Evolutionary conservation across 2,797 vertebrate genomes (phyloP), one percentile per base, ranked within the genome.

Genomic region (Diplodus puntazzo): DNA sequence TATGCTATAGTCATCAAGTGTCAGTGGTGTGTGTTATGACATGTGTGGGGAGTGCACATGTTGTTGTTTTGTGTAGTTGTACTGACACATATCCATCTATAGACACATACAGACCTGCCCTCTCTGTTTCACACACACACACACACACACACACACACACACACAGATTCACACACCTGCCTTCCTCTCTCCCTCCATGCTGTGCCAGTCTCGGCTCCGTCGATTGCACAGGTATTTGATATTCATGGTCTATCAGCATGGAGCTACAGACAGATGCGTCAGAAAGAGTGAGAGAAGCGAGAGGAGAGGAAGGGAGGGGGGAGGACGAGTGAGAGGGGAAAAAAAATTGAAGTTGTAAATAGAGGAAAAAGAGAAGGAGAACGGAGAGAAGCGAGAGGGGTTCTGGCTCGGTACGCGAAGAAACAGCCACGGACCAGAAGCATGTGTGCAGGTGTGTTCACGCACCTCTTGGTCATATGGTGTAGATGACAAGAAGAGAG

Each of bases 221-320:
- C 67, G 54, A 75, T 81, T 79, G 42, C 75, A 45, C 79, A 85
- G 89, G 91, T 92, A 80, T 92, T 92, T 93, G 84, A 90, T 90
- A 94, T 94, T 92, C 91, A 91, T 87, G 86, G 84, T 82, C 84
- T 88, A 82, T 90, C 90, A 82, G 88, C 88, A 54, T 75, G 83
- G 66, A 81, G 88, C 80, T 79, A 23, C 85, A 79, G 86, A 45
- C 55, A 80, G 82, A 77, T 23, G 14, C 17, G 30, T 77, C 66
- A 45, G 78, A 70, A 34, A 64, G 65, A 66, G 46, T 5, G 67
- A 30, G 62, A 48, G 54, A 42, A 17, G 50, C 48, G 60, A 4
- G 53, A 23, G 59, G 43, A 14, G 42, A 12, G 13, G 43, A 54
- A 4, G 20, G 25, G 61, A n/a, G n/a, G 1, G 21, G 49, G 7